These are phyloP conservation scores for Isurus oxyrinchus DNA, from an alignment of 2,113 vertebrate species.

Conservation along the genomic window DNA sequence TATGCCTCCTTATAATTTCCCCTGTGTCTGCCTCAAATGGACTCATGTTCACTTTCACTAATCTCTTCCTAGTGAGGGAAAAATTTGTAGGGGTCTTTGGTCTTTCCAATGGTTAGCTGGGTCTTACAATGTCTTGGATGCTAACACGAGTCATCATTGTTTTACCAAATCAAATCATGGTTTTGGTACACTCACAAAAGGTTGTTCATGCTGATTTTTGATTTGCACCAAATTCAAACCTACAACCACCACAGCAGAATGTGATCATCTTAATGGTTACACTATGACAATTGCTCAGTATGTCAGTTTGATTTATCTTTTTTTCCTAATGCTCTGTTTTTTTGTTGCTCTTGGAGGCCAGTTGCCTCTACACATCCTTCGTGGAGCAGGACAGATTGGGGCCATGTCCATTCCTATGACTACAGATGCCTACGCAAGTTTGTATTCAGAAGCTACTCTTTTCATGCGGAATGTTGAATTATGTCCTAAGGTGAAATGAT, in stretches of 20 bases:
- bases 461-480: background rate
- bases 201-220: background rate
- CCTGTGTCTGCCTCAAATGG: background rate
- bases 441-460: background rate
- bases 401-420: background rate
- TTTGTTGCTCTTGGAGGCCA: background rate
- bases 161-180: background rate
- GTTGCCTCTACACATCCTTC: background rate
- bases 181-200: background rate
- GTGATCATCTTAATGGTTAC: background rate
- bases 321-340: background rate
- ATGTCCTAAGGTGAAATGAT: background rate
- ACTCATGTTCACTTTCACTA: background rate
- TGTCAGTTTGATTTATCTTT: constrained; percentile 6
- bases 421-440: background rate
- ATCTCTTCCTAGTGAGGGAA: background rate
- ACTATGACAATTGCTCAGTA: background rate
- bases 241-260: background rate
- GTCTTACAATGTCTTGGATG: background rate
- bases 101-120: background rate
- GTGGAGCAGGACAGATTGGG: background rate
- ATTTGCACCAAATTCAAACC: background rate
- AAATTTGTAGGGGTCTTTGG: background rate
- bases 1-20: background rate
- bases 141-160: background rate